phyloP scores from a whole-genome alignment of 2,888 invertebrate genomes.

The Onthophagus sagittarius region DNA sequence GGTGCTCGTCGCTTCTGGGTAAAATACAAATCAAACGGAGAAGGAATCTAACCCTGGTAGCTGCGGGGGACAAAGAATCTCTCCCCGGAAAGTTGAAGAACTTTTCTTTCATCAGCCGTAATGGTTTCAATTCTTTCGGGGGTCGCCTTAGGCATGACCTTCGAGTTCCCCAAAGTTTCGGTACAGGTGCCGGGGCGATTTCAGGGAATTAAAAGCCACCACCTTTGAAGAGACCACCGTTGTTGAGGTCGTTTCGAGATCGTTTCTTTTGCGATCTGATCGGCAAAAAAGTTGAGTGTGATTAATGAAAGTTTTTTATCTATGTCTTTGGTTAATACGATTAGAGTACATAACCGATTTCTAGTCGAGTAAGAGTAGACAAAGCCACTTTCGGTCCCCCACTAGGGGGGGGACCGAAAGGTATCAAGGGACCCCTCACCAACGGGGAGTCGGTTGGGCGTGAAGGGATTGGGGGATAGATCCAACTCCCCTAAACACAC shows the following conservation, averaged over 20 bases:
- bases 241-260: background rate
- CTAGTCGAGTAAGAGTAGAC: constrained; percentile 35
- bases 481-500: constrained; percentile 14
- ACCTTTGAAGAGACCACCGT: background rate
- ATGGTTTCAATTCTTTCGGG: constrained; percentile 49
- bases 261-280: background rate
- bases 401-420: too few species aligned
- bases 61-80: constrained; percentile 46
- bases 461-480: background rate
- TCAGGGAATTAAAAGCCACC: constrained; percentile 10
- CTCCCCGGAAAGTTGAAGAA: constrained; percentile 34
- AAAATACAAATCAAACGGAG: constrained; percentile 46
- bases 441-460: background rate
- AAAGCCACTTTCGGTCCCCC: constrained; percentile 32
- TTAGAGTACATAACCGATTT: constrained; percentile 33
- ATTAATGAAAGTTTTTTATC: background rate
- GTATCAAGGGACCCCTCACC: constrained; percentile 3
- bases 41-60: constrained; percentile 32
- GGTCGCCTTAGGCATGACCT: constrained; percentile 31
- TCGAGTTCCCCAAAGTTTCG: constrained; percentile 13
- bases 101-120: constrained; percentile 51
- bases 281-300: background rate
- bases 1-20: constrained; percentile 34
- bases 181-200: background rate
- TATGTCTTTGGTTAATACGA: background rate